These are phyloP conservation scores for Hemibagrus wyckioides DNA, from an alignment of 2,113 vertebrate species.

Conservation along the genomic window DNA sequence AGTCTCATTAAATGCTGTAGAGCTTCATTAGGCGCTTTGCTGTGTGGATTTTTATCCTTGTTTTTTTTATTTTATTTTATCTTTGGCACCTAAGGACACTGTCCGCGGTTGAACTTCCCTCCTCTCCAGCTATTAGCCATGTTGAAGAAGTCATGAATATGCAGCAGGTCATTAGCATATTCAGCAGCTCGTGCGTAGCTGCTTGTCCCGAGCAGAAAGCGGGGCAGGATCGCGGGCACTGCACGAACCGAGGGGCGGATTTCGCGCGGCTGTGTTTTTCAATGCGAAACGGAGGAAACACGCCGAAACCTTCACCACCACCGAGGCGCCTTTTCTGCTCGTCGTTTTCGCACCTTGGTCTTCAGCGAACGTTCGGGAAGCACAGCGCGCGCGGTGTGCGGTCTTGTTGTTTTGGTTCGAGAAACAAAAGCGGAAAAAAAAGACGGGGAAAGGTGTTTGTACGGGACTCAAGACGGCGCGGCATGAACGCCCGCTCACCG, in stretches of 20 bases:
- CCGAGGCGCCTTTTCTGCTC: not conserved
- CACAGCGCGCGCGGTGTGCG: not conserved
- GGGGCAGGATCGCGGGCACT: slow-evolving; percentile 45
- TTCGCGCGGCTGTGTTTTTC: slow-evolving; percentile 62
- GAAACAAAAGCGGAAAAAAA: slow-evolving; percentile 49
- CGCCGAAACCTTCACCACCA: not conserved
- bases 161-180: slow-evolving; percentile 50
- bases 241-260: slow-evolving; percentile 49
- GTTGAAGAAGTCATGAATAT: slow-evolving; percentile 51
- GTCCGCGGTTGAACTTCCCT: not conserved
- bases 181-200: slow-evolving; percentile 59
- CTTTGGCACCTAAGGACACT: not conserved
- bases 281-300: slow-evolving; percentile 57
- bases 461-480: slow-evolving; percentile 41
- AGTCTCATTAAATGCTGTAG: not conserved
- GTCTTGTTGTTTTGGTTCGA: slow-evolving; percentile 69
- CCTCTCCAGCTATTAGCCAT: slow-evolving; percentile 24
- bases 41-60: not conserved
- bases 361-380: not conserved
- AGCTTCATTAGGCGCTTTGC: not conserved
- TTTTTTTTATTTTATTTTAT: no score
- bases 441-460: slow-evolving; percentile 63
- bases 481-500: slow-evolving; percentile 45
- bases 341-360: not conserved
- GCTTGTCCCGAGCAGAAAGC: slow-evolving; percentile 69